Evolutionary conservation across 2,113 vertebrate species (phyloP).

Genomic region (Osmerus eperlanus): DNA sequence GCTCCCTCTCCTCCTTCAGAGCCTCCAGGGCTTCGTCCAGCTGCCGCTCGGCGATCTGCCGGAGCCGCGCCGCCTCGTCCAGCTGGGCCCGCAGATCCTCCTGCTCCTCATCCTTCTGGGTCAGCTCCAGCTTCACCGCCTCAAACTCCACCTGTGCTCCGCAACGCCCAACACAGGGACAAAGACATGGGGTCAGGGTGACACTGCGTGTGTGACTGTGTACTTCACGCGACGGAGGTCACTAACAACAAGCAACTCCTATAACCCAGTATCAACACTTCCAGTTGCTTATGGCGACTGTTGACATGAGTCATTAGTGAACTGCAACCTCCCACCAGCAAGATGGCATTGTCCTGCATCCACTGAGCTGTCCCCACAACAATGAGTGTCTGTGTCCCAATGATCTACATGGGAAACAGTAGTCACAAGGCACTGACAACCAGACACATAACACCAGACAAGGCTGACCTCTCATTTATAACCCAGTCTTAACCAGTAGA

Average conservation of each 20-base stretch:
- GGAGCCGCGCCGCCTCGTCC: conserved; percentile 71
- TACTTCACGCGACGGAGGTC: neutral
- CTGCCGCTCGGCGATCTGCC: conserved; percentile 75
- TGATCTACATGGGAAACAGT: neutral
- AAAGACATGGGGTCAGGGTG: neutral
- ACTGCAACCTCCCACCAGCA: neutral
- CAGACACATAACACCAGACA: conserved; percentile 13
- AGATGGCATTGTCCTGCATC: neutral
- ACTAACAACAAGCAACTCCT: no score
- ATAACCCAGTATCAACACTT: no score
- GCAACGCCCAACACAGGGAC: neutral
- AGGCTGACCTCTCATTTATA: neutral
- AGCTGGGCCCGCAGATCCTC: conserved; percentile 70
- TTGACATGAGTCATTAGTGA: neutral
- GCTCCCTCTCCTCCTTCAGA: conserved; percentile 80
- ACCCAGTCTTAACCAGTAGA: neutral
- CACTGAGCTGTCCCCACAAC: conserved; percentile 6
- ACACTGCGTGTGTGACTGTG: neutral
- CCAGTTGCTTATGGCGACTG: no score
- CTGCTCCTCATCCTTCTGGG: conserved; percentile 76
- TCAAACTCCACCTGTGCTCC: conserved; percentile 77
- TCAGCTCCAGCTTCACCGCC: conserved; percentile 76
- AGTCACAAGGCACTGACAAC: conserved; percentile 6
- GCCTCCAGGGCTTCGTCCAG: conserved; percentile 81
- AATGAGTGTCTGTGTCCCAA: conserved; percentile 27